Conservation (phyloP, 2,888 invertebrate genomes). For the Tipula unca region DNA sequence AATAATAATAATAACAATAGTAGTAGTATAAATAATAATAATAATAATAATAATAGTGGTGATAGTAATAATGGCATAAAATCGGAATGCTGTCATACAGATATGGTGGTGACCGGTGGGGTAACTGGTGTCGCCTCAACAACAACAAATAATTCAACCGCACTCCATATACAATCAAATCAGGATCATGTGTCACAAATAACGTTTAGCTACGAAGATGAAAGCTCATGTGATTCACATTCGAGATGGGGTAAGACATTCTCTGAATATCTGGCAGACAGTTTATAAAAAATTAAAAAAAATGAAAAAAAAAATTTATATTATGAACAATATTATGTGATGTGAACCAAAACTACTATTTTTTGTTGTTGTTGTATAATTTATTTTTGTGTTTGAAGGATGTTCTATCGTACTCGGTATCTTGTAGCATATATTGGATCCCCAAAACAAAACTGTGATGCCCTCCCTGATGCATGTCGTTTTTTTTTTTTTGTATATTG, state of each 20-base stretch:
- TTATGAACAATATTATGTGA: neutral
- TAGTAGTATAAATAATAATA: constrained; percentile 23
- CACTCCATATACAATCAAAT: constrained; percentile 24
- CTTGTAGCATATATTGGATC: neutral
- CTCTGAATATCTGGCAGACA: constrained; percentile 16
- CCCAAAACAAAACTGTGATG: neutral
- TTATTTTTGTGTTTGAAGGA: neutral
- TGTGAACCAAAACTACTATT: neutral
- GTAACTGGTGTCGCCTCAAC: constrained; percentile 25
- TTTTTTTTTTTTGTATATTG: neutral
- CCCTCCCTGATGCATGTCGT: neutral
- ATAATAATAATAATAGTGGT: neutral
- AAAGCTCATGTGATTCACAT: constrained; percentile 33
- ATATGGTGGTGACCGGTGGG: constrained; percentile 30
- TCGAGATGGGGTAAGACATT: constrained; percentile 33
- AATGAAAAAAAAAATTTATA: neutral
- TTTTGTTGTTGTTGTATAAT: neutral
- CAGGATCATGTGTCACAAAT: constrained; percentile 27
- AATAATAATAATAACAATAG: neutral
- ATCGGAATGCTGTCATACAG: constrained; percentile 33
- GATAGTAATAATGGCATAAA: constrained; percentile 26
- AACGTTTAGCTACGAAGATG: constrained; percentile 31
- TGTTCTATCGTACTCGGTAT: neutral
- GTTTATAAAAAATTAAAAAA: neutral
- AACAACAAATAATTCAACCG: constrained; percentile 24